Evolutionary conservation across 2,888 invertebrate genomes (phyloP).

Genomic region (Andrena marginata): DNA sequence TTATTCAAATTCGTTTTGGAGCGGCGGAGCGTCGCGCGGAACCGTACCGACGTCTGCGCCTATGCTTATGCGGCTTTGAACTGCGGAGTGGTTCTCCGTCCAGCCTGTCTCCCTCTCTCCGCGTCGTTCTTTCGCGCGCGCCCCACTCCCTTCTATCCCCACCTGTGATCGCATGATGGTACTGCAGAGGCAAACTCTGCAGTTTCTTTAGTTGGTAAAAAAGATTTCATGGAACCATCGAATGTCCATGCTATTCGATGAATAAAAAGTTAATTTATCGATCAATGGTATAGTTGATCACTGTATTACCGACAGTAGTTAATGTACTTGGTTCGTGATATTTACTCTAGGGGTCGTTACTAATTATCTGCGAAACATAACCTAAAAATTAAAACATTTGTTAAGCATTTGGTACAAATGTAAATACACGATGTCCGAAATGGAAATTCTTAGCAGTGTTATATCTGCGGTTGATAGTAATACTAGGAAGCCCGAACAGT

Average conservation of each 20-base stretch:
- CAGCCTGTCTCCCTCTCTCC: slow-evolving; percentile 18
- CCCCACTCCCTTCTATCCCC: not conserved
- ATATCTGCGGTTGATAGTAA: slow-evolving; percentile 71
- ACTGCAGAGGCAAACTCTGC: not conserved
- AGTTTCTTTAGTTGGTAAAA: not conserved
- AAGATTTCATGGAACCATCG: not conserved
- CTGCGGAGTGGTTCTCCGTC: slow-evolving; percentile 46
- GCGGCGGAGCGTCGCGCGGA: slow-evolving; percentile 52
- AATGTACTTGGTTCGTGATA: not conserved
- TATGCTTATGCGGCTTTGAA: slow-evolving; percentile 62
- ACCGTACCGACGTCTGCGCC: slow-evolving; percentile 57
- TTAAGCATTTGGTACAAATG: slow-evolving; percentile 30
- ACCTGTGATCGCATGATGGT: not conserved
- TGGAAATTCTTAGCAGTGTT: slow-evolving; percentile 66
- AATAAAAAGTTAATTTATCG: not conserved
- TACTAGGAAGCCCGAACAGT: slow-evolving; percentile 80
- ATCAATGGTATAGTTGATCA: not conserved
- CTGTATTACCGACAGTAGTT: not conserved
- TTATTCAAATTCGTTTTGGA: slow-evolving; percentile 27
- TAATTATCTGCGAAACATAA: slow-evolving; percentile 7
- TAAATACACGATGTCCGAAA: slow-evolving; percentile 67
- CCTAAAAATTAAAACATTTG: slow-evolving; percentile 10
- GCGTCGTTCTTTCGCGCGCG: not conserved
- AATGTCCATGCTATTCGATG: not conserved
- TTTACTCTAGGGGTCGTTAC: not conserved